A percentile compares a stretch with the other conserved stretches of the same genome.
Conservation (phyloP, 2,113 vertebrate species). For the Callopanchax toddi region DNA sequence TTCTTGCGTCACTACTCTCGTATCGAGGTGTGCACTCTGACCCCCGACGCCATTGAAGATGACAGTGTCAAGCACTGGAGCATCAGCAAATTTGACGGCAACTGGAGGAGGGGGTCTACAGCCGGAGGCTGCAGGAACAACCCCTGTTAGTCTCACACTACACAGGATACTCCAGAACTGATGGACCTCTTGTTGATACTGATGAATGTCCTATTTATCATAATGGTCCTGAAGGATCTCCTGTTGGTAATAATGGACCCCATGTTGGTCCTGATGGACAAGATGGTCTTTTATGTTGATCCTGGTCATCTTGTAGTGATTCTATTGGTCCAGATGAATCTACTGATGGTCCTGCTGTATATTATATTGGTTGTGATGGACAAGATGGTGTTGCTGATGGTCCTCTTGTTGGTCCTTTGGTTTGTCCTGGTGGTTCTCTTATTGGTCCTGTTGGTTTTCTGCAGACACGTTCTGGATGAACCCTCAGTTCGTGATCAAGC, state of each 20-base stretch:
- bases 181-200: background rate
- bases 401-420: no score
- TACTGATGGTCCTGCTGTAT: no score
- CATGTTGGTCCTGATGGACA: no score
- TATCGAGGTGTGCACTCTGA: slow-evolving; percentile 94
- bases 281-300: no score
- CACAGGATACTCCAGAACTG: background rate
- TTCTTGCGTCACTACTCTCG: slow-evolving; percentile 90
- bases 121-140: slow-evolving; percentile 94
- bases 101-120: slow-evolving; percentile 91
- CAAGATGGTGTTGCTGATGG: no score
- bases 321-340: no score
- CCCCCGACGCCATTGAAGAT: slow-evolving; percentile 86
- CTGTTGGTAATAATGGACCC: no score
- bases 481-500: slow-evolving; percentile 89
- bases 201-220: background rate
- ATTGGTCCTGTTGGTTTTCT: background rate
- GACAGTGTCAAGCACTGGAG: slow-evolving; percentile 90
- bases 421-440: no score
- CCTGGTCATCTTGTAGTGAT: no score
- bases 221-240: no score
- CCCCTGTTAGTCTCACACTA: slow-evolving; percentile 59
- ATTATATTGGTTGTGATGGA: no score
- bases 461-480: slow-evolving; percentile 95
- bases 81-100: slow-evolving; percentile 87